A percentile compares a stretch with the other conserved stretches of the same genome.
Evolutionary conservation across 2,888 invertebrate species (phyloP).

Genomic region (Dryocosmus kuriphilus): DNA sequence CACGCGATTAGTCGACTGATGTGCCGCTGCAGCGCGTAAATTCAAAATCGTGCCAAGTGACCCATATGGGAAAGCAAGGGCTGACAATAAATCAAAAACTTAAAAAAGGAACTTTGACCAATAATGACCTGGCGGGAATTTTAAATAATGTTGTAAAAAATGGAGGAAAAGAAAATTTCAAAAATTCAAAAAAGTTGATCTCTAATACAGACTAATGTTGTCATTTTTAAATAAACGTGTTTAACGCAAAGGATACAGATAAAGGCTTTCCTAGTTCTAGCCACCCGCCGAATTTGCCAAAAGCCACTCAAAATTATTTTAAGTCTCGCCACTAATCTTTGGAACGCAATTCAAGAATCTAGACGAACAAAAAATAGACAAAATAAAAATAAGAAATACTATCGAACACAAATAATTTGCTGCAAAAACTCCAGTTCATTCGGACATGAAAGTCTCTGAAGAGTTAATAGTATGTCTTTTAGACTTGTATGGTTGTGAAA

Average conservation of each 20-base stretch:
- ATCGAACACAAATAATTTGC: not conserved
- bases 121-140: too few species aligned
- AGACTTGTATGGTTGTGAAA: not conserved
- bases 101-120: too few species aligned
- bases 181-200: too few species aligned
- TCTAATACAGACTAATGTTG: not conserved
- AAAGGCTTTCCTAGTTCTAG: not conserved
- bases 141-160: too few species aligned
- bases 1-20: too few species aligned
- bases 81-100: too few species aligned
- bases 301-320: conserved; percentile 7
- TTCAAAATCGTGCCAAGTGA: too few species aligned
- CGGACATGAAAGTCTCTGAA: not conserved
- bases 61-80: too few species aligned
- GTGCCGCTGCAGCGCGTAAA: too few species aligned
- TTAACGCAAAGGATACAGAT: not conserved
- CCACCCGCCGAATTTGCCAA: not conserved
- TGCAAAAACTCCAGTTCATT: not conserved
- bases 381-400: not conserved
- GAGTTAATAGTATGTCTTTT: not conserved
- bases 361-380: not conserved
- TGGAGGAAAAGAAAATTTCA: too few species aligned
- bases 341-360: not conserved
- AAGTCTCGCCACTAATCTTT: conserved; percentile 1
- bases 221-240: conserved; percentile 12